These are phyloP conservation scores for Oligia fasciuncula DNA, from an alignment of 2,888 invertebrate genomes.

Conservation along the genomic window DNA sequence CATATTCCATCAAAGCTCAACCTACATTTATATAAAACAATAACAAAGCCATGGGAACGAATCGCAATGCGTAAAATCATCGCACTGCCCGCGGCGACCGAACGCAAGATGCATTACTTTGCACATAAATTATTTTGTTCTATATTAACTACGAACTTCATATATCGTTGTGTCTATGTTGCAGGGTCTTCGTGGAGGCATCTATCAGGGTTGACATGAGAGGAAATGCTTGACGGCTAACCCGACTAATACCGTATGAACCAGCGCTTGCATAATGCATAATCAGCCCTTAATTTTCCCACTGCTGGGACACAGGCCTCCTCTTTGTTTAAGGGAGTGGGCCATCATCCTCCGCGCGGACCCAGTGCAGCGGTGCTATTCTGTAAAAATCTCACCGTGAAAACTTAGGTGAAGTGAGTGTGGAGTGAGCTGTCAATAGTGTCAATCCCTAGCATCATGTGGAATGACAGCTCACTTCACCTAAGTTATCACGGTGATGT, in stretches of 20 bases:
- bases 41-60: conserved; percentile 50
- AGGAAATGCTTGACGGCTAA: background rate
- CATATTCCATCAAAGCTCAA: conserved; percentile 8
- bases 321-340: background rate
- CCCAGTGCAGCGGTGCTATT: background rate
- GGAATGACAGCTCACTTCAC: no score
- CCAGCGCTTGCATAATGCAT: background rate
- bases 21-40: conserved; percentile 51
- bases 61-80: conserved; percentile 58
- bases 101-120: conserved; percentile 53
- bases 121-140: conserved; percentile 61
- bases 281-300: background rate
- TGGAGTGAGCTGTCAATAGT: no score
- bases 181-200: conserved; percentile 2
- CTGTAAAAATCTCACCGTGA: no score
- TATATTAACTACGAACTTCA: conserved; percentile 45
- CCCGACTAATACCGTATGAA: background rate
- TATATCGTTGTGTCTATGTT: conserved; percentile 39
- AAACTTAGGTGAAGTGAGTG: no score
- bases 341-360: no score
- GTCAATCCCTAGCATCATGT: no score
- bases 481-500: no score
- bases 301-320: background rate
- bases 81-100: conserved; percentile 57
- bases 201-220: conserved; percentile 6